These are phyloP conservation scores for Xiphophorus birchmanni DNA, from an alignment of 2,797 vertebrate genomes.

Conservation along the genomic window DNA sequence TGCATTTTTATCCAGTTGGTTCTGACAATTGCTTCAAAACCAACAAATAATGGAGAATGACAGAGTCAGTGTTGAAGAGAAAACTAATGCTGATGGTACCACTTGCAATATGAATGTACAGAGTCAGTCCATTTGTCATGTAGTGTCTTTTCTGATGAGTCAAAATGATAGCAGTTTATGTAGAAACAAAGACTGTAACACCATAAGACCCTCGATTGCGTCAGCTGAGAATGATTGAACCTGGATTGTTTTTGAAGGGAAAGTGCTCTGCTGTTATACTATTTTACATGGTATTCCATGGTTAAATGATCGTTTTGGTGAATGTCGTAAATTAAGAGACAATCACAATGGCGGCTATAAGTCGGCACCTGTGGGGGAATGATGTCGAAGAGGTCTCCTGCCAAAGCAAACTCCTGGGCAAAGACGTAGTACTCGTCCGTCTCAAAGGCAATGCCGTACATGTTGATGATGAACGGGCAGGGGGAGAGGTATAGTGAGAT, in stretches of 20 bases:
- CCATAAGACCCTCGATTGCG: neutral
- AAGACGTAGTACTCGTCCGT: conserved; percentile 88
- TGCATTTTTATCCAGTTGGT: neutral
- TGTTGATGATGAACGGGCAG: conserved; percentile 88
- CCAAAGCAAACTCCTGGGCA: conserved; percentile 86
- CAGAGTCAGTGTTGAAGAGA: neutral
- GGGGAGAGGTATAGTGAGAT: conserved; percentile 86
- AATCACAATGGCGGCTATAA: neutral
- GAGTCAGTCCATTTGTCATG: neutral
- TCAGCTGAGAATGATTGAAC: neutral
- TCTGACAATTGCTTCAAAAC: neutral
- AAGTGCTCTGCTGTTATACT: neutral
- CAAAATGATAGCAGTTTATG: neutral
- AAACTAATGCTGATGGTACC: neutral
- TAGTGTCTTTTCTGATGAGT: neutral
- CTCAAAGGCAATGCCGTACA: conserved; percentile 87
- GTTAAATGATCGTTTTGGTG: neutral
- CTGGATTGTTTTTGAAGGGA: neutral
- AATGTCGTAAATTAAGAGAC: neutral
- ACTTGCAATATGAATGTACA: neutral
- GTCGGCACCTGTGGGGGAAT: conserved; percentile 86
- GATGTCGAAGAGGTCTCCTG: conserved; percentile 88
- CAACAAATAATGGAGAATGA: neutral
- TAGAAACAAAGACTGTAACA: neutral
- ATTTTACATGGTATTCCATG: neutral